These are phyloP conservation scores for Chloroclysta siterata DNA, from an alignment of 2,888 invertebrate species.

Conservation along the genomic window DNA sequence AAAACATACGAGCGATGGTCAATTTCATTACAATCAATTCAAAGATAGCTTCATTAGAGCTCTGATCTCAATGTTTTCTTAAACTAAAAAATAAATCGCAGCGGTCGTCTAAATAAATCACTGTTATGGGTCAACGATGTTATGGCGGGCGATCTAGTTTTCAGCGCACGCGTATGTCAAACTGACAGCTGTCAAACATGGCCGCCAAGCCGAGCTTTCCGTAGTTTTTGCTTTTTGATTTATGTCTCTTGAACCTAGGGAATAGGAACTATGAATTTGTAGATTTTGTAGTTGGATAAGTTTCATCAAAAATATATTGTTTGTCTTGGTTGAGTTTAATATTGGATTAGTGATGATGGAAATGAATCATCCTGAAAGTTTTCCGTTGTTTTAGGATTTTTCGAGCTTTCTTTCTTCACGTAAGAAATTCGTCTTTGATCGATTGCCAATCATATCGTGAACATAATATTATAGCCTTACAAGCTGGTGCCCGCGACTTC, in stretches of 20 bases:
- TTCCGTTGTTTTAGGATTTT: background rate
- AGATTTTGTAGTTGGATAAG: background rate
- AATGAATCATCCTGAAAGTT: background rate
- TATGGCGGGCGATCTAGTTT: slow-evolving; percentile 32
- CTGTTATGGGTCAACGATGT: slow-evolving; percentile 25
- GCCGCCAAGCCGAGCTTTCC: slow-evolving; percentile 26
- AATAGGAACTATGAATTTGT: background rate
- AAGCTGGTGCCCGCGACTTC: too few species aligned
- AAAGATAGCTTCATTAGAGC: slow-evolving; percentile 7
- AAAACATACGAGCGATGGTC: slow-evolving; percentile 12
- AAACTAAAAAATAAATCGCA: slow-evolving; percentile 9
- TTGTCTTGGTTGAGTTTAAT: background rate
- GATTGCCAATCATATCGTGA: slow-evolving; percentile 37
- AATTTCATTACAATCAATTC: slow-evolving; percentile 21
- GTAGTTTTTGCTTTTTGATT: slow-evolving; percentile 27
- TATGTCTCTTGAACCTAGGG: slow-evolving; percentile 16
- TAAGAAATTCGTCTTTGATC: slow-evolving; percentile 39
- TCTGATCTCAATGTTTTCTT: slow-evolving; percentile 11
- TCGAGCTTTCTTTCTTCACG: background rate
- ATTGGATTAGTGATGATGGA: background rate
- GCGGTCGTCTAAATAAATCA: slow-evolving; percentile 27
- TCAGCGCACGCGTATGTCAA: slow-evolving; percentile 25
- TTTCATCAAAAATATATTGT: background rate
- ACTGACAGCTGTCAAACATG: slow-evolving; percentile 45
- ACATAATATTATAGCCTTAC: background rate